Evolutionary conservation across 2,113 vertebrate genomes (phyloP).

Genomic region (Oreochromis aureus): DNA sequence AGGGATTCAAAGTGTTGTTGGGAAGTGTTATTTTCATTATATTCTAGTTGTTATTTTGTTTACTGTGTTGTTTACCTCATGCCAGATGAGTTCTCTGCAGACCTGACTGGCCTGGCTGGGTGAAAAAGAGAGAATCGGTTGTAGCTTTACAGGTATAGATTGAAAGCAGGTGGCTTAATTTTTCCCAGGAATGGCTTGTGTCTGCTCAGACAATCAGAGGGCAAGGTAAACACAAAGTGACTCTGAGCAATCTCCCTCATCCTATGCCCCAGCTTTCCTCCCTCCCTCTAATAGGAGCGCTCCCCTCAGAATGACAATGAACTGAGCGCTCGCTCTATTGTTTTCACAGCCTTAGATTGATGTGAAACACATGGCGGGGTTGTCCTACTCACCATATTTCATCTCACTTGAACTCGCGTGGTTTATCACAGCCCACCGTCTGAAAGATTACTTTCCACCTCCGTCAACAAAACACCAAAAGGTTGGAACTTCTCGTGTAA

Average conservation of each 20-base stretch:
- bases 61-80: not conserved
- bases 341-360: slow-evolving; percentile 23
- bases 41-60: not conserved
- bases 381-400: slow-evolving; percentile 15
- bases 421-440: not conserved
- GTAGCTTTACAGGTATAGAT: slow-evolving; percentile 13
- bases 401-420: not conserved
- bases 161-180: slow-evolving; percentile 32
- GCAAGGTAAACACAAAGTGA: slow-evolving; percentile 40
- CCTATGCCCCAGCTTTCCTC: slow-evolving; percentile 10
- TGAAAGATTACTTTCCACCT: slow-evolving; percentile 22
- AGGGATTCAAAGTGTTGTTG: not conserved
- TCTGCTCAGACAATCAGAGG: slow-evolving; percentile 24
- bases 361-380: slow-evolving; percentile 33
- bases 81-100: not conserved
- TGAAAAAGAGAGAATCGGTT: not conserved
- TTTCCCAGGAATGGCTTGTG: slow-evolving; percentile 22
- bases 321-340: not conserved
- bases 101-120: not conserved
- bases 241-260: slow-evolving; percentile 15
- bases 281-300: slow-evolving; percentile 3
- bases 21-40: not conserved
- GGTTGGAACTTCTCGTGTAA: slow-evolving; percentile 15
- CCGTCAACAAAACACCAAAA: not conserved
- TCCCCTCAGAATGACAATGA: slow-evolving; percentile 31